These are phyloP conservation scores for Takifugu bimaculatus DNA, from an alignment of 2,113 vertebrate genomes.

Conservation along the genomic window DNA sequence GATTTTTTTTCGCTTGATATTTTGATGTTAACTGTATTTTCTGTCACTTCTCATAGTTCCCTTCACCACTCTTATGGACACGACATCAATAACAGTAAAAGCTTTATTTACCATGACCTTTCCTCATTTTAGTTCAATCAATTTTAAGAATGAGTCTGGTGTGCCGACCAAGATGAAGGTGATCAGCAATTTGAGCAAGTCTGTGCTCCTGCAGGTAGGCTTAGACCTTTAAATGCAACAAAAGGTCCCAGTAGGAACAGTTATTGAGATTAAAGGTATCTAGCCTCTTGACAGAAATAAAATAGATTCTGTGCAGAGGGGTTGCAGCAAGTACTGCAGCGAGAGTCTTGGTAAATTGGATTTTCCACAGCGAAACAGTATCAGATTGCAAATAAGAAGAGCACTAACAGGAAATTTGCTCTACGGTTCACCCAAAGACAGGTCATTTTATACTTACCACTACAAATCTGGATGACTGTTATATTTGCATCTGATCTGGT, in stretches of 20 bases:
- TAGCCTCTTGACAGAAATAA: slow-evolving; percentile 18
- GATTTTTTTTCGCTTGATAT: no score
- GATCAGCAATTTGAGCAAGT: not conserved
- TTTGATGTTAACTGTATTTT: no score
- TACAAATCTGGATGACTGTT: no score
- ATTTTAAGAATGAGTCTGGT: slow-evolving; percentile 32
- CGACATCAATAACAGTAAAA: slow-evolving; percentile 25
- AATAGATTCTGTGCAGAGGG: slow-evolving; percentile 13
- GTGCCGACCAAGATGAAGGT: slow-evolving; percentile 9
- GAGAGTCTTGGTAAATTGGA: slow-evolving; percentile 5
- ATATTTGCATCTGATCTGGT: no score
- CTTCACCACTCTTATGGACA: not conserved
- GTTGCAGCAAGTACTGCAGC: not conserved
- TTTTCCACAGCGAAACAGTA: slow-evolving; percentile 10
- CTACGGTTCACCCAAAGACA: no score
- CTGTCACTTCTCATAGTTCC: not conserved
- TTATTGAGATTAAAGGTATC: slow-evolving; percentile 34
- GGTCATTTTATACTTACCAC: no score
- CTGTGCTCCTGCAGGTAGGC: slow-evolving; percentile 13
- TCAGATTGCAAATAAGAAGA: no score
- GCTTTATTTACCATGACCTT: slow-evolving; percentile 44
- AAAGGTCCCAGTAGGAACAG: slow-evolving; percentile 29
- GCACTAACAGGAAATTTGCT: no score
- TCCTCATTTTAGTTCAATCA: slow-evolving; percentile 46
- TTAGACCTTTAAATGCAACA: slow-evolving; percentile 37